A percentile compares a stretch with the other conserved stretches of the same genome.
Evolutionary conservation across 2,888 invertebrate genomes (phyloP).

Genomic region (Melieria picta): DNA sequence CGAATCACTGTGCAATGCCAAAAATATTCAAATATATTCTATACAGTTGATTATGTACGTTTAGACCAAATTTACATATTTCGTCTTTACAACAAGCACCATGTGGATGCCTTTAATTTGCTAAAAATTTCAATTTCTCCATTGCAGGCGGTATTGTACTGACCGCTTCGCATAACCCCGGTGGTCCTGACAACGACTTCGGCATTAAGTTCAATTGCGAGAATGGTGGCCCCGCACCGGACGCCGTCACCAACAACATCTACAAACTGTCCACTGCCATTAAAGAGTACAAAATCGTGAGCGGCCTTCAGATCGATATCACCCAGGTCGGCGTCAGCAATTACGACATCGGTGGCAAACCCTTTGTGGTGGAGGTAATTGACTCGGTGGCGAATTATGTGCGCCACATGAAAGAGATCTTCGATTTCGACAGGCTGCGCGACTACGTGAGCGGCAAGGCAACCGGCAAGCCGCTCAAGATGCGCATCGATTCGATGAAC

Average conservation of each 20-base stretch:
- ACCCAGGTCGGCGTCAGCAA: constrained; percentile 75
- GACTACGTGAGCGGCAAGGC: constrained; percentile 76
- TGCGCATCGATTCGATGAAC: constrained; percentile 93
- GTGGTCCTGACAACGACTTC: constrained; percentile 96
- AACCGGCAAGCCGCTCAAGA: constrained; percentile 77
- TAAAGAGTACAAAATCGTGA: constrained; percentile 81
- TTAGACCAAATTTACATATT: no score
- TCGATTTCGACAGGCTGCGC: constrained; percentile 88
- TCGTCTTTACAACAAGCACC: no score
- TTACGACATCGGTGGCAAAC: constrained; percentile 71
- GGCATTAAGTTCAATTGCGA: constrained; percentile 98
- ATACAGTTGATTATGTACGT: no score
- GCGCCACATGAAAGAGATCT: constrained; percentile 92
- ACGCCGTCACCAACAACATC: constrained; percentile 87
- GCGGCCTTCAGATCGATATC: constrained; percentile 81
- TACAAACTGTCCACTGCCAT: constrained; percentile 83
- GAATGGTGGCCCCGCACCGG: constrained; percentile 98
- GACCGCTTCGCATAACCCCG: constrained; percentile 99
- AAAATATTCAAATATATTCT: no score
- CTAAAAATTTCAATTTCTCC: no score
- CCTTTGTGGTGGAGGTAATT: constrained; percentile 87
- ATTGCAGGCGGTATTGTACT: constrained; percentile 90
- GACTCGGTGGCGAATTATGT: constrained; percentile 92
- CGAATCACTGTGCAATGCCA: no score
- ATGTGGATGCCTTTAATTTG: no score